A percentile compares a stretch with the other conserved stretches of the same genome.
Evolutionary conservation across 2,797 vertebrate species (phyloP).

Genomic region (Emydoidea blandingii): DNA sequence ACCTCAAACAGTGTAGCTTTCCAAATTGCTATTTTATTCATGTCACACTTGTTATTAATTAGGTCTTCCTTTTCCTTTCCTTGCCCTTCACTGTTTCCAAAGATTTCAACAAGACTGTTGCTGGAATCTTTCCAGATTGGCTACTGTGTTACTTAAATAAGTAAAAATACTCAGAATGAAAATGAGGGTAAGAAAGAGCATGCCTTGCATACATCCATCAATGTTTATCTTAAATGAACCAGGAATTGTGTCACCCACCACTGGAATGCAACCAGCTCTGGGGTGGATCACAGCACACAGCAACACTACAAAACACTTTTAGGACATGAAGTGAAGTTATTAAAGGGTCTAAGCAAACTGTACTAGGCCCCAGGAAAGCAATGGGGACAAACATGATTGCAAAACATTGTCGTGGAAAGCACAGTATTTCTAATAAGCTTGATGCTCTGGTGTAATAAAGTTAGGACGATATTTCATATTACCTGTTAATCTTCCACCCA

Average conservation of each 20-base stretch:
- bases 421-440: rapidly evolving
- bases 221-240: background rate
- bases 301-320: background rate
- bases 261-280: rapidly evolving
- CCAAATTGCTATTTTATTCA: background rate
- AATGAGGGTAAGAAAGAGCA: background rate
- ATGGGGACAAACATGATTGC: background rate
- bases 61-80: background rate
- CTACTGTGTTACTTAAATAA: background rate
- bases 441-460: background rate
- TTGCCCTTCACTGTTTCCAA: background rate
- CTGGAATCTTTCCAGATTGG: background rate
- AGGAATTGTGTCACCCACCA: background rate
- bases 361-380: background rate
- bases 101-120: background rate
- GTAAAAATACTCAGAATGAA: too few species aligned
- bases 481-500: background rate
- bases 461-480: rapidly evolving
- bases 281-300: background rate
- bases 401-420: background rate
- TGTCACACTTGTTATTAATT: background rate
- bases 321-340: rapidly evolving
- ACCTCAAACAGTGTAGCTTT: background rate
- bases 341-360: background rate
- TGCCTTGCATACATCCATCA: background rate